phyloP scores from a whole-genome alignment of 2,888 invertebrate species.

The Protophormia terraenovae region DNA sequence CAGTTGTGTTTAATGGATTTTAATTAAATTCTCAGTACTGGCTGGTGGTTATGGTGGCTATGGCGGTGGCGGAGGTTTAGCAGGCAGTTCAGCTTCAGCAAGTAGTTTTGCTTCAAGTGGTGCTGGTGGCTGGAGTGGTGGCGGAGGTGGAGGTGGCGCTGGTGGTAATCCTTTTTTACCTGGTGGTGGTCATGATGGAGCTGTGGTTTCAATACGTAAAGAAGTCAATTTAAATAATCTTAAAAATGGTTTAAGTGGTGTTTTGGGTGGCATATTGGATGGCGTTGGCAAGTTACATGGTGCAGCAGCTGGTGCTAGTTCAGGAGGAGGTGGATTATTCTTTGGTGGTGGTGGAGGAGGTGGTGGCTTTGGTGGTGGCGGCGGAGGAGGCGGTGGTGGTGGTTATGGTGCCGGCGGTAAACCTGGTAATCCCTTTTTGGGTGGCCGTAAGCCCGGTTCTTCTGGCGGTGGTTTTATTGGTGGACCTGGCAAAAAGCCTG shows the following conservation, averaged over 20 bases:
- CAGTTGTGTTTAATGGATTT: constrained; percentile 42
- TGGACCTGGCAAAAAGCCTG: neutral
- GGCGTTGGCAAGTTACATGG: constrained; percentile 64
- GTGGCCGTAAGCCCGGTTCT: too few species aligned
- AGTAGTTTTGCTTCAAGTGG: constrained; percentile 70
- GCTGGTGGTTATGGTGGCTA: constrained; percentile 69
- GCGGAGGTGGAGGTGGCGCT: constrained; percentile 48
- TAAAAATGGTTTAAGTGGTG: constrained; percentile 61
- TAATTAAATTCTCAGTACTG: constrained; percentile 65
- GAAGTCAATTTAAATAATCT: constrained; percentile 56
- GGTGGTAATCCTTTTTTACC: constrained; percentile 69
- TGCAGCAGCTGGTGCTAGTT: constrained; percentile 58
- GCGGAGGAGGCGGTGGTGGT: neutral
- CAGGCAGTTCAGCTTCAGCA: constrained; percentile 70
- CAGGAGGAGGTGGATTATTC: constrained; percentile 33
- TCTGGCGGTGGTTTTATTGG: neutral
- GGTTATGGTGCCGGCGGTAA: neutral
- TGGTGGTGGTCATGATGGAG: constrained; percentile 45
- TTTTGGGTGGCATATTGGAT: constrained; percentile 65
- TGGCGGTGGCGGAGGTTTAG: constrained; percentile 62
- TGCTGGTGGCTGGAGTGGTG: constrained; percentile 62
- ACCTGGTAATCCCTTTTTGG: too few species aligned
- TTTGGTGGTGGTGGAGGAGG: constrained; percentile 37
- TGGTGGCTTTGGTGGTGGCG: constrained; percentile 1
- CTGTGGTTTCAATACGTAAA: constrained; percentile 52